Percentiles rank a stretch among this genome's conserved stretches.
These are phyloP conservation scores for Oxyura jamaicensis DNA, from an alignment of 2,113 vertebrate species.

Conservation along the genomic window DNA sequence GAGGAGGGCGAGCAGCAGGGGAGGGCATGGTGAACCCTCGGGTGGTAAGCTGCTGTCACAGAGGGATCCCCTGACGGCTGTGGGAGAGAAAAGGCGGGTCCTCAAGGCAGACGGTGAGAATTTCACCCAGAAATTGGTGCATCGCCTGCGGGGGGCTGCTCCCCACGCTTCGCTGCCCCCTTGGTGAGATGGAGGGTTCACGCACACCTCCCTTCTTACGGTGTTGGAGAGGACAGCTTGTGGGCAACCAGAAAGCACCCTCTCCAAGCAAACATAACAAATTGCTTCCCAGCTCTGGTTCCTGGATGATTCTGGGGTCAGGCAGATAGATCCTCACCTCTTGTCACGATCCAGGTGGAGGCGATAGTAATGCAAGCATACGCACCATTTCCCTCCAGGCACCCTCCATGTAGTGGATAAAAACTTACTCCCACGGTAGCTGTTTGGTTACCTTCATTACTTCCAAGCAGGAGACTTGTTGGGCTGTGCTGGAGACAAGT, in stretches of 20 bases:
- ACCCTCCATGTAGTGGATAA: background rate
- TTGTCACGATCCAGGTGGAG: background rate
- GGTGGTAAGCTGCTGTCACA: background rate
- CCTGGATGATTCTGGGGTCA: background rate
- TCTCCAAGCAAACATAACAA: background rate
- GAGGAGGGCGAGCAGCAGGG: background rate
- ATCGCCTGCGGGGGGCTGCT: background rate
- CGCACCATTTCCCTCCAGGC: background rate
- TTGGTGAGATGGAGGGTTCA: background rate
- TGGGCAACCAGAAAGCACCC: background rate
- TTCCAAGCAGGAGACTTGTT: background rate
- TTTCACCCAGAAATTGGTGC: background rate
- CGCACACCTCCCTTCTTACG: background rate
- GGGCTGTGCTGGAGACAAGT: background rate
- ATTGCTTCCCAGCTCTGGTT: background rate
- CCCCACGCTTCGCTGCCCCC: rapidly evolving
- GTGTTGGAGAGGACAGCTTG: background rate
- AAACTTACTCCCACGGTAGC: background rate
- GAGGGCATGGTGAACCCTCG: too few relatives aligned
- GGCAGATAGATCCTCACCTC: background rate
- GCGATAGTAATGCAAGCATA: background rate
- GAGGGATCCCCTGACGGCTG: background rate
- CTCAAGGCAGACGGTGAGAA: background rate
- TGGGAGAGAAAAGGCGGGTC: background rate
- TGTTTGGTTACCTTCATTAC: background rate